Base-by-base conservation (phyloP, 2,797 vertebrate species). In the Hoplostethus mediterraneus region DNA sequence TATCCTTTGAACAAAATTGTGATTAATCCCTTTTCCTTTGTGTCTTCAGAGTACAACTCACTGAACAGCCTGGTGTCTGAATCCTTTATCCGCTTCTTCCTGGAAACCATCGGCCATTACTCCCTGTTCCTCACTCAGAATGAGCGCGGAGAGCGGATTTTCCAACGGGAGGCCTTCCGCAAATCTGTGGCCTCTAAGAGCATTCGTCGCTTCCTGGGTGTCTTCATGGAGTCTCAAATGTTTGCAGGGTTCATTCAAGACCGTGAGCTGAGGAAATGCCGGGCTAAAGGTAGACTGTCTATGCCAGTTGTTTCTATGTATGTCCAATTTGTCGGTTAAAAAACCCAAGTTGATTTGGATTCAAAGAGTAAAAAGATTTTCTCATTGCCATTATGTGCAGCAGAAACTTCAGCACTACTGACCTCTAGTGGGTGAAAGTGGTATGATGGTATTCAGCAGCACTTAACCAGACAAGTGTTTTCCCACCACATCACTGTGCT, bases 161-260 rank as follows among this genome's bases (percentile, higher is more conserved):
- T 99, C 89, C 98, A 99, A 88, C 95, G 97, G 75, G 98, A 99
- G 79, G 94, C 97, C 71, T 99, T 99, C 92, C 97, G 98, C 79
- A 99, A 99, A 85, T 98, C 97, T 2, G 98, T 99, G 87, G 97
- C 97, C 40, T 99, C 98, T 28, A 99, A 99, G 92, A 99, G 98
- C 54, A 95, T 99, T 91, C 98, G 98, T 0, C 97, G 97, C 78
- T 99, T 99, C 91, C 93, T 99, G 77, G 97, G 98, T 31, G 98
- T 99, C 85, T 99, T 99, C 92, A 99, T 99, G 98, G 97, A 99
- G 90, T 98, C 98, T 55, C 98, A 99, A 93, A 99, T 99, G 98
- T 99, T 99, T 56, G 95, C 98, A 10, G 98, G 98, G 33, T 99
- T 99, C 92, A 98, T 99, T 90, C 98, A 99, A 93, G 98, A 99